phyloP scores from a whole-genome alignment of 2,113 vertebrate genomes.

The Tupaia tana region DNA sequence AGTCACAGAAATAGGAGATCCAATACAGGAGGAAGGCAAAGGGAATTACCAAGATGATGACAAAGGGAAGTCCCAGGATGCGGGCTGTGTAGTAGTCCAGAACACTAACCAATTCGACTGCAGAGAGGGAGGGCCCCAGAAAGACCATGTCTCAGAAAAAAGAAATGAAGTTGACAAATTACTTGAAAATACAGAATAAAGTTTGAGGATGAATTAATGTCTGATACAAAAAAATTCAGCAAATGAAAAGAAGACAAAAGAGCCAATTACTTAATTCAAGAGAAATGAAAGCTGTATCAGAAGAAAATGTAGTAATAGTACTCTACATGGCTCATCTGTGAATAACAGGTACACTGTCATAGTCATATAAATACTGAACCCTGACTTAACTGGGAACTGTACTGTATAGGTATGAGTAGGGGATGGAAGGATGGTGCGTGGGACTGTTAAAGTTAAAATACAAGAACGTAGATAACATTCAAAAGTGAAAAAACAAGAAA shows the following conservation, averaged over 20 bases:
- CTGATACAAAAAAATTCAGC: constrained; percentile 31
- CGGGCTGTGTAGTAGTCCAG: background rate
- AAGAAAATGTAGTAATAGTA: constrained; percentile 51
- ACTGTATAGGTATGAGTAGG: background rate
- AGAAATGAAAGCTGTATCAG: constrained; percentile 25
- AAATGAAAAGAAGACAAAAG: constrained; percentile 48
- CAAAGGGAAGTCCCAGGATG: constrained; percentile 38
- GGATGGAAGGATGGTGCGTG: background rate
- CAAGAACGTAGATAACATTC: background rate
- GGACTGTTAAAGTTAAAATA: background rate
- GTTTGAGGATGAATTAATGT: constrained; percentile 27
- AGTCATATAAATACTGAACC: constrained; percentile 20
- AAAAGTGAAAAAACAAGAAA: constrained; percentile 51
- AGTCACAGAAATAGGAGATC: background rate
- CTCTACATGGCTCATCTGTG: background rate
- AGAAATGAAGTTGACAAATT: constrained; percentile 21
- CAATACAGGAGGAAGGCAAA: constrained; percentile 41
- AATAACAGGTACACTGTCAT: background rate
- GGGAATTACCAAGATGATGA: constrained; percentile 46
- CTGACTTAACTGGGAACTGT: constrained; percentile 30
- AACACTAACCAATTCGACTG: background rate
- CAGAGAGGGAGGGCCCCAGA: background rate
- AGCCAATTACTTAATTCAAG: constrained; percentile 41
- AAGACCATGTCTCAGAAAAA: background rate
- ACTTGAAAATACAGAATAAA: constrained; percentile 38